A percentile compares a stretch with the other conserved stretches of the same genome.
Evolutionary conservation across 2,113 vertebrate genomes (phyloP).

Genomic region (Oriolus oriolus): DNA sequence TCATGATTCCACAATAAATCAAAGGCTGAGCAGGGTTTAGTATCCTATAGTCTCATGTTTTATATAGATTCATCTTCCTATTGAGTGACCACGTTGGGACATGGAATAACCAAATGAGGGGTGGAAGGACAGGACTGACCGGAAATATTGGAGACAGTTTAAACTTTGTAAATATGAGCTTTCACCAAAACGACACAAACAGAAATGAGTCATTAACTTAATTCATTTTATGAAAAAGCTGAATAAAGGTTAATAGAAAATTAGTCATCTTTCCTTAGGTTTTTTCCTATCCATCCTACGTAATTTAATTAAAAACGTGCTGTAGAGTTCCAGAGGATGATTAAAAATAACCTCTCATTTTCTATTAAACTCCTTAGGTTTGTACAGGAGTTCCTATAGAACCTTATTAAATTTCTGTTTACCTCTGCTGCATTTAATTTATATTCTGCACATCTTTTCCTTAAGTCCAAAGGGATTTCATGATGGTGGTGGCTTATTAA

Average conservation of each 20-base stretch:
- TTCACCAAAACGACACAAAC: conserved; percentile 1
- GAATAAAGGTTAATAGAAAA: conserved; percentile 62
- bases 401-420: conserved; percentile 50
- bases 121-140: neutral
- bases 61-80: neutral
- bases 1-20: neutral
- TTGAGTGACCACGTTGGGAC: accelerated
- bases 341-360: conserved; percentile 53
- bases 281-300: neutral
- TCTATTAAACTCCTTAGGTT: conserved; percentile 33
- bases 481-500: neutral
- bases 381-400: conserved; percentile 37
- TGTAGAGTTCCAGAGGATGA: conserved; percentile 28
- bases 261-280: conserved; percentile 43
- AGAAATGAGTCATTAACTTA: conserved; percentile 48
- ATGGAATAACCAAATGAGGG: neutral
- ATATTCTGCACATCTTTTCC: neutral
- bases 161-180: conserved; percentile 18
- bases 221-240: conserved; percentile 44
- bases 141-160: neutral
- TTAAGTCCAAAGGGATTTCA: neutral
- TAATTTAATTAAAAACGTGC: conserved; percentile 58
- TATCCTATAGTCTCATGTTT: neutral
- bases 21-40: neutral
- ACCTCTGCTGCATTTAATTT: conserved; percentile 11